These are phyloP conservation scores for Acanthisitta chloris DNA, from an alignment of 2,113 vertebrate genomes.

Conservation along the genomic window DNA sequence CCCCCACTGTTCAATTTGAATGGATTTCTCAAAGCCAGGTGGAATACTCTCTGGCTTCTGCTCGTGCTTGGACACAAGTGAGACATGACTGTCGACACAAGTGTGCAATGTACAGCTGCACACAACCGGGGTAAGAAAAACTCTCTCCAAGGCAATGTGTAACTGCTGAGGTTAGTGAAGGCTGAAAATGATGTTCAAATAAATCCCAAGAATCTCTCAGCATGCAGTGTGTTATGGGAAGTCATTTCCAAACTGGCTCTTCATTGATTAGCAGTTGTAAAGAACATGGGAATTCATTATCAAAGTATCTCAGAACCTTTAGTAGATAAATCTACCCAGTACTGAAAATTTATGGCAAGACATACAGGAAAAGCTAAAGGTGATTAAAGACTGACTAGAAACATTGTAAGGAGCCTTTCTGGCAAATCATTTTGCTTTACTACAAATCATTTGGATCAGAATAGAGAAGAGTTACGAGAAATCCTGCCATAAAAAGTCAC, in stretches of 20 bases:
- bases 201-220: not conserved
- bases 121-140: not conserved
- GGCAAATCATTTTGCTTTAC: not conserved
- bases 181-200: not conserved
- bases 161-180: not conserved
- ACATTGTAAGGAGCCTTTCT: not conserved
- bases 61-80: not conserved
- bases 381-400: conserved; percentile 32
- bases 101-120: not conserved
- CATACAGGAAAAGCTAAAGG: not conserved
- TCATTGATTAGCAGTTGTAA: conserved; percentile 1
- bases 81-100: no score
- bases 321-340: not conserved
- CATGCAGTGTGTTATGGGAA: not conserved
- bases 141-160: not conserved
- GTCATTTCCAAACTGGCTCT: conserved; percentile 9
- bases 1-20: not conserved
- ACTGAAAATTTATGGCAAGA: not conserved
- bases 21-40: not conserved
- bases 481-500: not conserved
- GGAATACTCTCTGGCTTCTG: not conserved
- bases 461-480: not conserved
- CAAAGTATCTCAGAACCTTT: not conserved
- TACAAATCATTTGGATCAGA: not conserved
- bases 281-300: not conserved